Percentiles rank a stretch among this genome's conserved stretches.
Evolutionary conservation across 1,140 invertebrate species (phyloP).

Genomic region (Pogonomyrmex barbatus): DNA sequence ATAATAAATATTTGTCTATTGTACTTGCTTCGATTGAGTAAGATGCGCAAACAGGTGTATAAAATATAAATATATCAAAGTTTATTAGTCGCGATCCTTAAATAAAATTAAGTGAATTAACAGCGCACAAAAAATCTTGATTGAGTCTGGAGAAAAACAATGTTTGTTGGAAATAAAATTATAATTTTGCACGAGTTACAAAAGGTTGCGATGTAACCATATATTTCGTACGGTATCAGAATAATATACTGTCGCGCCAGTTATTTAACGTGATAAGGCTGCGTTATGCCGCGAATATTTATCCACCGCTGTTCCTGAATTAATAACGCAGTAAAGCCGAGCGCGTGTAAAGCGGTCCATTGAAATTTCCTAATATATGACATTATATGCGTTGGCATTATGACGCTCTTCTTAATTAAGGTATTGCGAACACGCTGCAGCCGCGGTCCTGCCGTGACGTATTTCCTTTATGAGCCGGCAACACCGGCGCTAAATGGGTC

Average conservation of each 20-base stretch:
- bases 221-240: slow-evolving; percentile 33
- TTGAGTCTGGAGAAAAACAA: background rate
- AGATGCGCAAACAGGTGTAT: background rate
- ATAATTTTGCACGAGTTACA: background rate
- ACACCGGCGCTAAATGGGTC: slow-evolving; percentile 59
- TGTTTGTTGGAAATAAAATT: slow-evolving; percentile 11
- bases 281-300: slow-evolving; percentile 57
- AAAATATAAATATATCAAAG: background rate
- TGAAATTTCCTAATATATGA: slow-evolving; percentile 66
- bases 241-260: slow-evolving; percentile 58
- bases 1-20: background rate
- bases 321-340: slow-evolving; percentile 60
- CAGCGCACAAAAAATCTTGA: background rate
- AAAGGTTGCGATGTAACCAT: background rate
- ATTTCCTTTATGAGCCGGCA: slow-evolving; percentile 67
- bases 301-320: slow-evolving; percentile 54
- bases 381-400: slow-evolving; percentile 61
- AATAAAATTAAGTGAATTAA: background rate
- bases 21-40: background rate
- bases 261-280: slow-evolving; percentile 61
- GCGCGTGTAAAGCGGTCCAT: slow-evolving; percentile 57
- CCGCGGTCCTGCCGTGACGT: slow-evolving; percentile 59
- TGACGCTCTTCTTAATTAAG: slow-evolving; percentile 66
- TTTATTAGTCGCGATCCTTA: background rate
- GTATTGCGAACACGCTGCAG: slow-evolving; percentile 45